phyloP scores from a whole-genome alignment of 2,797 vertebrate species.

The Danionella dracula region DNA sequence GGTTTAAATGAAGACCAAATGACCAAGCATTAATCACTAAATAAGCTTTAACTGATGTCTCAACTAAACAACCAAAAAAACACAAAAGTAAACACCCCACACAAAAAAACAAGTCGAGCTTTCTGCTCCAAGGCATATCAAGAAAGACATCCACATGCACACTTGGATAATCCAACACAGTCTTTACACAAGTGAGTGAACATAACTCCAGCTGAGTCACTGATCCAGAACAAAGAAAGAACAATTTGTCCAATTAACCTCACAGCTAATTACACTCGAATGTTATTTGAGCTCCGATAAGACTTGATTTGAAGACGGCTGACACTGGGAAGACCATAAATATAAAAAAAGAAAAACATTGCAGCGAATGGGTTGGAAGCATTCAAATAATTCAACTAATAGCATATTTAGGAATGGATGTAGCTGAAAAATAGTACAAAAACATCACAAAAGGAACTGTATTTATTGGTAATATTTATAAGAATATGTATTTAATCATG shows the following conservation, averaged over 20 bases:
- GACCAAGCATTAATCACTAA: too few species aligned
- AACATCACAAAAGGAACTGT: too few species aligned
- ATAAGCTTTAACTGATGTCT: too few species aligned
- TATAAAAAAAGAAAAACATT: neutral
- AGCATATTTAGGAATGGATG: too few species aligned
- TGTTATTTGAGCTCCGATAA: conserved; percentile 10
- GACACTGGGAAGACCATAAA: neutral
- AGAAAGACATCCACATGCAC: neutral
- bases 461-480: too few species aligned
- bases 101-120: too few species aligned
- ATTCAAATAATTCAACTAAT: too few species aligned
- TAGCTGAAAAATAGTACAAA: too few species aligned
- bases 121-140: neutral
- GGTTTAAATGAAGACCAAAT: too few species aligned
- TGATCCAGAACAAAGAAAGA: conserved; percentile 42
- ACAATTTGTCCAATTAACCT: conserved; percentile 47
- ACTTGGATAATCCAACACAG: neutral
- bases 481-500: too few species aligned
- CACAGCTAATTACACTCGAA: conserved; percentile 41
- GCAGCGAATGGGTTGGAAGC: too few species aligned
- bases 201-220: conserved; percentile 12
- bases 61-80: too few species aligned
- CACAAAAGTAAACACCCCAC: neutral
- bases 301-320: neutral
- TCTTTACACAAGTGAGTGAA: neutral